Evolutionary conservation across 2,113 vertebrate species (phyloP).

Genomic region (Xenus cinereus): DNA sequence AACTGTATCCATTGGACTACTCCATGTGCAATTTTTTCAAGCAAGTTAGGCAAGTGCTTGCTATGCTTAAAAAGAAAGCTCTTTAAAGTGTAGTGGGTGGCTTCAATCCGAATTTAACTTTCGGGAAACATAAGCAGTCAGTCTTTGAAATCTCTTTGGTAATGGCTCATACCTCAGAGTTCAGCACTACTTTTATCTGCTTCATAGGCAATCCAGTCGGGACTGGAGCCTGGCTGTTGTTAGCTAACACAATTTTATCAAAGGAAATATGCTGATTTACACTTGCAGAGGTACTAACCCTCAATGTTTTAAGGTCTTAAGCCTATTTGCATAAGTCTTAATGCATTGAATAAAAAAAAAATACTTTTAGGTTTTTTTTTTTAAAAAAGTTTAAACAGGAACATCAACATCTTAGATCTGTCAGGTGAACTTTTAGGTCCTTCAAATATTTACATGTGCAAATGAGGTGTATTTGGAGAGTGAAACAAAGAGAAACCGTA

Average conservation of each 20-base stretch:
- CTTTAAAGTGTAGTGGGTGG: neutral
- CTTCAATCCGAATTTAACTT: neutral
- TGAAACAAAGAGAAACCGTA: slow-evolving; percentile 6
- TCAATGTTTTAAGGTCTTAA: slow-evolving; percentile 30
- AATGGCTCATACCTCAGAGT: slow-evolving; percentile 1
- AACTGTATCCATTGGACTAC: neutral
- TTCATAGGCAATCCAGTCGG: neutral
- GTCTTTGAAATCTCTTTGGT: slow-evolving; percentile 42
- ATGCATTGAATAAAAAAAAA: slow-evolving; percentile 2
- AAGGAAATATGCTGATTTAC: neutral
- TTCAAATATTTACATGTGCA: slow-evolving; percentile 58
- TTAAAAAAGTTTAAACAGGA: neutral
- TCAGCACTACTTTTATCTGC: slow-evolving; percentile 48
- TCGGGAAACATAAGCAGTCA: neutral
- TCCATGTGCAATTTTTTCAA: neutral
- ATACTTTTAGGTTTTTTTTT: neutral
- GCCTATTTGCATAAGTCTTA: slow-evolving; percentile 21
- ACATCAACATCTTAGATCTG: neutral
- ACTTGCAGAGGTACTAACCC: neutral
- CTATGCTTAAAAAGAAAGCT: neutral
- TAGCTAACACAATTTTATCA: neutral
- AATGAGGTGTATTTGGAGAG: slow-evolving; percentile 49
- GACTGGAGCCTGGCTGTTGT: neutral
- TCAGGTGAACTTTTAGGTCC: slow-evolving; percentile 19
- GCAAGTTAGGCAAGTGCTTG: neutral